These are phyloP conservation scores for Psephotus haematonotus DNA, from an alignment of 2,113 vertebrate genomes.

Conservation along the genomic window DNA sequence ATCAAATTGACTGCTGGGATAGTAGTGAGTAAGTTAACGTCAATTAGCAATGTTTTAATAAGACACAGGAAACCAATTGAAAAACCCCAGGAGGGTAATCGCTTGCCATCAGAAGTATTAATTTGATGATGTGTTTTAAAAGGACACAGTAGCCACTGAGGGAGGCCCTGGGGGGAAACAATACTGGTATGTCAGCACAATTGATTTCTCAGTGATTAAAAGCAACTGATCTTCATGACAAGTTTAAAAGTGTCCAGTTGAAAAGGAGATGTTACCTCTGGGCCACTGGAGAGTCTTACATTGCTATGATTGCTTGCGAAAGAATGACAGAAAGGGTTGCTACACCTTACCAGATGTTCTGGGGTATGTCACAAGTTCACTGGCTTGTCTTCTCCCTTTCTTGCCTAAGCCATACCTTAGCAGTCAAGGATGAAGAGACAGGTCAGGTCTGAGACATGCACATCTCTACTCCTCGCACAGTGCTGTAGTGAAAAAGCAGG, in stretches of 20 bases:
- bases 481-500: not conserved
- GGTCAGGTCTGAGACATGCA: not conserved
- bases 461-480: not conserved
- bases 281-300: not conserved
- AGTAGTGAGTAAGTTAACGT: not conserved
- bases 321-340: not conserved
- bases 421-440: not conserved
- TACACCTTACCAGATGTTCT: not conserved
- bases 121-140: not conserved
- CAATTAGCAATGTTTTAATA: constrained; percentile 38
- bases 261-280: not conserved
- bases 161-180: not conserved
- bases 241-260: not conserved
- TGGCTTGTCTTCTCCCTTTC: not conserved
- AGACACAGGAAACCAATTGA: constrained; percentile 4
- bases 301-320: not conserved
- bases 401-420: not conserved
- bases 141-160: not conserved
- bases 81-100: constrained; percentile 13
- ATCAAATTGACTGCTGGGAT: constrained; percentile 9
- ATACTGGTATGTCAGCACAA: not conserved
- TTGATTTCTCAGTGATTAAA: constrained; percentile 1
- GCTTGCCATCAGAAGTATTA: constrained; percentile 18
- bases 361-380: not conserved
- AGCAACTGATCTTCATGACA: not conserved